Conservation (phyloP, 1,140 invertebrate species). For the Heliothis virescens region DNA sequence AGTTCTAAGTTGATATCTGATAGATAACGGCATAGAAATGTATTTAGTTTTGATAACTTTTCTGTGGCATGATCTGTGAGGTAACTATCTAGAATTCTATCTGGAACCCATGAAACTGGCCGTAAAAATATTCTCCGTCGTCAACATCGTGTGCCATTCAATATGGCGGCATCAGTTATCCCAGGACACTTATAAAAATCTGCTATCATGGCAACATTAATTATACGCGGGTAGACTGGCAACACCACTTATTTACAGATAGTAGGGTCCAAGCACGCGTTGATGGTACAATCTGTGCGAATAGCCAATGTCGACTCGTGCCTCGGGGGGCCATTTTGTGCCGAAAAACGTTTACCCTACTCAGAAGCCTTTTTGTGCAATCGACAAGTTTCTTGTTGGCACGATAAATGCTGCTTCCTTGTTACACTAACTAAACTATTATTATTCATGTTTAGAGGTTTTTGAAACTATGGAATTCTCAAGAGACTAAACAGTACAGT, state of each 20-base stretch:
- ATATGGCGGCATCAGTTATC: background rate
- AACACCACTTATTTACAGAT: slow-evolving; percentile 21
- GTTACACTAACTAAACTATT: background rate
- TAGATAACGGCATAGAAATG: no score
- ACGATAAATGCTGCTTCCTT: slow-evolving; percentile 12
- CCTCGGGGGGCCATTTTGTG: slow-evolving; percentile 17
- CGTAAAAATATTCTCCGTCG: no score
- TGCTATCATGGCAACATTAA: slow-evolving; percentile 15
- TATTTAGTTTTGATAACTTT: no score
- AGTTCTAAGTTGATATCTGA: no score
- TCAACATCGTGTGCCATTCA: background rate
- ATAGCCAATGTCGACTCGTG: slow-evolving; percentile 13
- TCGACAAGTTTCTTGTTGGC: slow-evolving; percentile 30
- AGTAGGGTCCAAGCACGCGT: slow-evolving; percentile 21
- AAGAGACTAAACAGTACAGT: background rate
- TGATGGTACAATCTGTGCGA: slow-evolving; percentile 18
- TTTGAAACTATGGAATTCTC: background rate
- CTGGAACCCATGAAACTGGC: no score
- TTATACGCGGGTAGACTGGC: background rate
- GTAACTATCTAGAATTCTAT: no score
- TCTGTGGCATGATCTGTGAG: no score
- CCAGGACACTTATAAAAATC: background rate
- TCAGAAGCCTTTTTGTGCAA: slow-evolving; percentile 15
- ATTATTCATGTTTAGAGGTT: background rate
- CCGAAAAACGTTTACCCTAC: slow-evolving; percentile 33